phyloP scores from a whole-genome alignment of 2,797 vertebrate species.

The Nyctalus aviator region DNA sequence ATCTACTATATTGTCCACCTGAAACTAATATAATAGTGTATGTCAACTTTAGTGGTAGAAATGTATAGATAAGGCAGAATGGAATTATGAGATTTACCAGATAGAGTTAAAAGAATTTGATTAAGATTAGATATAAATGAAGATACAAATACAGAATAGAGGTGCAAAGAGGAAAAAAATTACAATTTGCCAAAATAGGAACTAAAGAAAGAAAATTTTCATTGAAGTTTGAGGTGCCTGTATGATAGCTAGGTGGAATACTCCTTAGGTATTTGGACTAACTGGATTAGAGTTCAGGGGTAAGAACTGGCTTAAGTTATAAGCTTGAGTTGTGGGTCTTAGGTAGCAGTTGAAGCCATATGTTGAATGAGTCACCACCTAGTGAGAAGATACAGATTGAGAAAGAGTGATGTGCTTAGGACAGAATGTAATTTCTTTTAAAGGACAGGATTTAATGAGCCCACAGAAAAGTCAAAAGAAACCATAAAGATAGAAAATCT shows the following conservation, averaged over 20 bases:
- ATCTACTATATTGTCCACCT: not conserved
- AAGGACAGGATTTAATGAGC: not conserved
- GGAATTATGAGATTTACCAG: conserved; percentile 5
- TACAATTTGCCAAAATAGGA: not conserved
- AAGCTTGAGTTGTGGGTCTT: not conserved
- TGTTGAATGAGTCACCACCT: not conserved
- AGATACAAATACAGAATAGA: not conserved
- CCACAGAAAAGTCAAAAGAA: not conserved
- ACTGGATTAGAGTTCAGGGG: not conserved
- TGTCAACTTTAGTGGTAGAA: not conserved
- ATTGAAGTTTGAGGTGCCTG: not conserved
- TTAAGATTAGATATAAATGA: not conserved
- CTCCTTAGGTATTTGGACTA: not conserved
- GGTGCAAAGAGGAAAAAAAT: not conserved
- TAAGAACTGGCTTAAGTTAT: conserved; percentile 41
- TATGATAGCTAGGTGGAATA: not conserved
- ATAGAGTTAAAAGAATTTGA: conserved; percentile 35
- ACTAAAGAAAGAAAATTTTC: not conserved
- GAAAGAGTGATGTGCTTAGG: not conserved
- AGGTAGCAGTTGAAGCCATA: conserved; percentile 34
- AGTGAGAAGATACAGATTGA: not conserved
- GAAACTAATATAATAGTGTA: not conserved
- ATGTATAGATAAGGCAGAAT: not conserved
- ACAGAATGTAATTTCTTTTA: not conserved
- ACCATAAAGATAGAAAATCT: not conserved